Evolutionary conservation across 2,888 invertebrate species (phyloP).

Genomic region (Abscondita cerata): DNA sequence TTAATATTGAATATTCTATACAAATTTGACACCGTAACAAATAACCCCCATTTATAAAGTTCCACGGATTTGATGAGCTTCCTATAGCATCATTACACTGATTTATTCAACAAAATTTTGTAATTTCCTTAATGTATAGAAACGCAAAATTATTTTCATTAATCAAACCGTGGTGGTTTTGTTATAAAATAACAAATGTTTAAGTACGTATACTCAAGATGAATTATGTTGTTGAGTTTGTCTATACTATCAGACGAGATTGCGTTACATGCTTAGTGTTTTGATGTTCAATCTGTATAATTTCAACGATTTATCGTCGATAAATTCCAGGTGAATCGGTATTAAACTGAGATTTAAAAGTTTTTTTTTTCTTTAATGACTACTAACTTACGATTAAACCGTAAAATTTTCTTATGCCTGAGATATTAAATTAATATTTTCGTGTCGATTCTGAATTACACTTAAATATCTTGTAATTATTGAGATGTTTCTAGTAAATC

Average conservation of each 20-base stretch:
- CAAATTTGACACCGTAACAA: constrained; percentile 37
- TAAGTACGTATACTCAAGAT: not conserved
- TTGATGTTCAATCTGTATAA: constrained; percentile 26
- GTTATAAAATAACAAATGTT: not conserved
- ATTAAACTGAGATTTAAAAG: constrained; percentile 29
- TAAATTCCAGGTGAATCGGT: constrained; percentile 40
- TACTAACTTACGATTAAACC: not conserved
- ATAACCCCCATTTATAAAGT: constrained; percentile 23
- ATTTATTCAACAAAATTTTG: constrained; percentile 17
- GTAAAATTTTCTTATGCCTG: too few species aligned
- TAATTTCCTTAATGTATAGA: constrained; percentile 13
- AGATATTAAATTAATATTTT: too few species aligned
- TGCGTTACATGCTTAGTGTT: constrained; percentile 24
- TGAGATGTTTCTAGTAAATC: too few species aligned
- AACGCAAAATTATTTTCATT: constrained; percentile 7
- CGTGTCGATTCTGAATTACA: too few species aligned
- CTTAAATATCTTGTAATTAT: too few species aligned
- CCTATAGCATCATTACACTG: constrained; percentile 21
- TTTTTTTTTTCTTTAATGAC: constrained; percentile 11
- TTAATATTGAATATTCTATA: constrained; percentile 41
- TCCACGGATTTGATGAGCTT: constrained; percentile 18
- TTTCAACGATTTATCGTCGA: constrained; percentile 33
- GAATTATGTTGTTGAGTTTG: not conserved
- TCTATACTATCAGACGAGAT: constrained; percentile 30
- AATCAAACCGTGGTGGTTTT: not conserved